Evolutionary conservation across 1,140 invertebrate species (phyloP).

Genomic region (Colletes latitarsis): DNA sequence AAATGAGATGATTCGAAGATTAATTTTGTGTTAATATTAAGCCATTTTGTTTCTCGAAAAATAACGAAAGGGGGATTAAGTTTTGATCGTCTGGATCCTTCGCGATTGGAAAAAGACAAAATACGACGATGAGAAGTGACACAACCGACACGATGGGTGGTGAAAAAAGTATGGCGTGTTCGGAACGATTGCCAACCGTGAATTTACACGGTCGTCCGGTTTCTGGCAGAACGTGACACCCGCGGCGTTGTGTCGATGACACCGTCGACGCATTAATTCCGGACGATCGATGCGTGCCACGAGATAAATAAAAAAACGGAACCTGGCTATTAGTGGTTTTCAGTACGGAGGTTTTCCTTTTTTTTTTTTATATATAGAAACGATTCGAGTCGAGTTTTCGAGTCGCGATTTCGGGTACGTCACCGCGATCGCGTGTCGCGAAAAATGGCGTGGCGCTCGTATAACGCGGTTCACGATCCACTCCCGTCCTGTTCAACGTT

Average conservation of each 20-base stretch:
- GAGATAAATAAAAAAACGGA: conserved; percentile 48
- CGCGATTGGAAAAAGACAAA: background rate
- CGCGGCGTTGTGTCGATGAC: background rate
- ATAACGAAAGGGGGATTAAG: too few species aligned
- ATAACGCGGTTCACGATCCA: background rate
- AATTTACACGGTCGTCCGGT: background rate
- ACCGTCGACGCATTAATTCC: conserved; percentile 33
- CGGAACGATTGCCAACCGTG: background rate
- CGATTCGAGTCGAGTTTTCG: background rate
- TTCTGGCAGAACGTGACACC: background rate
- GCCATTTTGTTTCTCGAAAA: too few species aligned
- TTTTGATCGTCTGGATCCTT: too few species aligned
- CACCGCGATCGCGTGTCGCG: background rate
- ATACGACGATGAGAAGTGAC: background rate
- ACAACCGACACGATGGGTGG: too few species aligned
- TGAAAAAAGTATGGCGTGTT: background rate
- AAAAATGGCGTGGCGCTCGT: background rate
- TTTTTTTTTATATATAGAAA: background rate
- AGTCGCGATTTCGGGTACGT: background rate
- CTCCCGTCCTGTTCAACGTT: background rate
- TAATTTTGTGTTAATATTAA: too few species aligned
- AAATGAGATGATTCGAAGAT: too few species aligned
- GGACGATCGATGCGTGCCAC: background rate
- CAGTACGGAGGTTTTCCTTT: background rate
- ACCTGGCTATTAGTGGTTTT: conserved; percentile 40